phyloP scores from a whole-genome alignment of 23 tunicate genomes.

The Styela plicata region DNA sequence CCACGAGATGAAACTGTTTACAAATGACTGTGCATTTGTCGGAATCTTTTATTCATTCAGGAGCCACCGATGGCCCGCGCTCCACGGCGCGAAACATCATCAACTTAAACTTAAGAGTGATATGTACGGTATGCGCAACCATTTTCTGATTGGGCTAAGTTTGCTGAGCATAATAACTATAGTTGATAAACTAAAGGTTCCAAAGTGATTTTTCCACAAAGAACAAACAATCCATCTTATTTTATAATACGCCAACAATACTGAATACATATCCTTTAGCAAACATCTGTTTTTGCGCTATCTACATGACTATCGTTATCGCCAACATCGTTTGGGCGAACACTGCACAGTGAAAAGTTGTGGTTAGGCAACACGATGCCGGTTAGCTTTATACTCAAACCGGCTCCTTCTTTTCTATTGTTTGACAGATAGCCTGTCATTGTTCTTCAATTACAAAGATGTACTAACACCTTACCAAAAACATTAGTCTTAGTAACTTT shows the following conservation, averaged over 20 bases:
- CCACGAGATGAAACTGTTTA: too few species aligned
- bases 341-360: not conserved
- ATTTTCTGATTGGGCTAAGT: too few species aligned
- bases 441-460: not conserved
- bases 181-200: too few species aligned
- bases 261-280: not conserved
- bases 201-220: not conserved
- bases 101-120: too few species aligned
- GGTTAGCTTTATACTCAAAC: not conserved
- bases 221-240: not conserved
- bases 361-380: not conserved
- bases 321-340: not conserved
- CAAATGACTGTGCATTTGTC: too few species aligned
- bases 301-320: not conserved
- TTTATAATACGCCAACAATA: not conserved
- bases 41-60: too few species aligned
- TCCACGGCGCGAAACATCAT: too few species aligned
- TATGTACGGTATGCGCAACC: too few species aligned
- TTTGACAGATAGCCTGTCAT: not conserved
- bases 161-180: too few species aligned
- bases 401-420: not conserved
- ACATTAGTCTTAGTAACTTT: not conserved
- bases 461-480: not conserved
- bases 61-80: too few species aligned
- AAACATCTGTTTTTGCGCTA: not conserved